Base-by-base conservation (phyloP, 2,113 vertebrate genomes). In the Lepus timidus region DNA sequence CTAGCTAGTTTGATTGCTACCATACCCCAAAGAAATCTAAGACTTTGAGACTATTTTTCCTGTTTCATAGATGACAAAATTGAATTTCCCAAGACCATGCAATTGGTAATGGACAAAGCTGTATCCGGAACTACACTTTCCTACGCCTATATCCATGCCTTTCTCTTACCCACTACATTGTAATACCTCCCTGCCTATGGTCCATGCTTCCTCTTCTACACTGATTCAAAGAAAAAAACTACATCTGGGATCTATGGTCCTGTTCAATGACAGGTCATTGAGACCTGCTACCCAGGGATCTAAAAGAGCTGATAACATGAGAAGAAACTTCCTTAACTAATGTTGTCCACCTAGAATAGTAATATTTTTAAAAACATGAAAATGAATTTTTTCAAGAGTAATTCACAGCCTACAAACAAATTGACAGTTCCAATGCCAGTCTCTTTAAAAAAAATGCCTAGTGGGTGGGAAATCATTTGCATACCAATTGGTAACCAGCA, bases 371-470 rank as follows among this genome's bases (percentile, higher is more conserved):
- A 27, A 74, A 20, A 70, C 4, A 80, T 1, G 8, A 90, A n/a
- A 88, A 91, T 51, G 4, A 85, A 80, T 16, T 33, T 74, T 80
- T 55, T 85, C 33, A 58, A 49, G 27, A 95, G 19, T 76, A 73
- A 86, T 10, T 87, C 52, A 61, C 27, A 89, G 61, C 55, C n/a
- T 10, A 74, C 11, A 92, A 88, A 64, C 27, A 88, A 87, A 94
- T 31, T 51, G 31, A 80, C 68, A 95, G 61, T 81, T 94, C 62
- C 33, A 55, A n/a, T 95, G 44, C 68, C 75, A 88, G 49, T 93
- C 84, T 75, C 65, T n/a, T n/a, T 97, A 96, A 65, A 75, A 96
- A 81, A 65, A 70, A 61, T 20, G 3, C 65, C 36, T 55, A 61
- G 9, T 70, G 2, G 4, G 31, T 90, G 23, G 14, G 88, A 85